A percentile compares a stretch with the other conserved stretches of the same genome.
Evolutionary conservation across 2,797 vertebrate genomes (phyloP).

Genomic region (Leucoraja ocellata): DNA sequence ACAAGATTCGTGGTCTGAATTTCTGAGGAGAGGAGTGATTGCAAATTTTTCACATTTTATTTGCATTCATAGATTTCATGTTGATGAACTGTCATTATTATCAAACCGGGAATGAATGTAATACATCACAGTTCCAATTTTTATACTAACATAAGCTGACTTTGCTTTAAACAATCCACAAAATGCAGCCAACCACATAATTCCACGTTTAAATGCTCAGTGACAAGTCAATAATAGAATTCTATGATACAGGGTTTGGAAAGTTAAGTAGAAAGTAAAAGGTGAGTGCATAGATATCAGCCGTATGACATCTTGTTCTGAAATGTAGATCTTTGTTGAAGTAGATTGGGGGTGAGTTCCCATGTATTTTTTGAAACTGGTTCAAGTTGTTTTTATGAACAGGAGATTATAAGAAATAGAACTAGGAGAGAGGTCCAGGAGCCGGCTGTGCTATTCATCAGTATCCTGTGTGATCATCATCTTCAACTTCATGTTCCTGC

Average conservation of each 20-base stretch:
- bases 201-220: background rate
- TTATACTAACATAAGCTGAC: background rate
- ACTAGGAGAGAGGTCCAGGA: no score
- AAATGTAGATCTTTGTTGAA: background rate
- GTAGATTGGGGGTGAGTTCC: background rate
- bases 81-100: background rate
- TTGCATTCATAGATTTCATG: background rate
- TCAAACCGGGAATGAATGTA: constrained; percentile 17
- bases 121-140: background rate
- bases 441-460: no score
- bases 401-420: no score
- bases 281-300: background rate
- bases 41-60: background rate
- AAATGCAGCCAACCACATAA: background rate
- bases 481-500: no score
- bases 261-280: background rate
- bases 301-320: background rate
- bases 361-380: background rate
- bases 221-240: background rate
- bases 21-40: background rate
- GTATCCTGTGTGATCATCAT: no score
- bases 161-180: background rate
- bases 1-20: background rate
- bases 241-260: background rate
- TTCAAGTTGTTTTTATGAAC: background rate